Base-by-base conservation (phyloP, 2,888 invertebrate genomes). In the Arrhopalites spinosus region DNA sequence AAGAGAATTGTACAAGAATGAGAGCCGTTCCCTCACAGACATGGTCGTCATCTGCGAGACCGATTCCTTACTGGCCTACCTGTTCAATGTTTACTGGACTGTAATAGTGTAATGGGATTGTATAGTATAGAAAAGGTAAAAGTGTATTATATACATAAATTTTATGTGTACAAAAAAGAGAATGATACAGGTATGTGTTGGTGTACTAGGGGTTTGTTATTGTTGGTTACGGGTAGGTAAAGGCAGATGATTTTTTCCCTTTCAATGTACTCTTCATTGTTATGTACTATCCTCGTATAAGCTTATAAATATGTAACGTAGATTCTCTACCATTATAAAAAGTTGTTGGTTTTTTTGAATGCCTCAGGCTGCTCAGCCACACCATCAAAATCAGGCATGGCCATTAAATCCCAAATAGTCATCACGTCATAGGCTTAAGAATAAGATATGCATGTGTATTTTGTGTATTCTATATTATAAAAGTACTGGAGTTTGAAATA, bases 361-460 rank as follows among this genome's bases (percentile, higher is more conserved):
- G 72, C 72, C 72, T 72, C 63, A 17, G 72, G 72, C 72, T 72
- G 72, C 72, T 72, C 72, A 72, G 72, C 72, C 72, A 72, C 63
- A 72, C 72, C 72, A 72, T 72, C 61, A 72, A 72, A 72, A 72
- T 72, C 72, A 72, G 63, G 72, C 72, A 72, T 61, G 63, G 47
- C 72, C 72, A 72, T 72, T 72, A 72, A 63, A 45, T 36, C 72
- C 72, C 72, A 61, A 72, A 64, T 72, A 63, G 72, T 72, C 61
- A 72, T 72, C 45, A 63, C 45, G 45, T 72, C 72, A 72, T 72
- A 29, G 36, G 11, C 36, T 36, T 36, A 36, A 36, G 36, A 36
- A 36, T 7, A 36, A 36, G 36, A 36, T 11, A 36, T 11, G 11
- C 36, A 36, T 36, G 36, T 36, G 36, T 36, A 36, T 11, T 7